Evolutionary conservation across 1,140 invertebrate species (phyloP), one percentile per base, ranked within the genome.

Genomic region (Leucophenga varia): DNA sequence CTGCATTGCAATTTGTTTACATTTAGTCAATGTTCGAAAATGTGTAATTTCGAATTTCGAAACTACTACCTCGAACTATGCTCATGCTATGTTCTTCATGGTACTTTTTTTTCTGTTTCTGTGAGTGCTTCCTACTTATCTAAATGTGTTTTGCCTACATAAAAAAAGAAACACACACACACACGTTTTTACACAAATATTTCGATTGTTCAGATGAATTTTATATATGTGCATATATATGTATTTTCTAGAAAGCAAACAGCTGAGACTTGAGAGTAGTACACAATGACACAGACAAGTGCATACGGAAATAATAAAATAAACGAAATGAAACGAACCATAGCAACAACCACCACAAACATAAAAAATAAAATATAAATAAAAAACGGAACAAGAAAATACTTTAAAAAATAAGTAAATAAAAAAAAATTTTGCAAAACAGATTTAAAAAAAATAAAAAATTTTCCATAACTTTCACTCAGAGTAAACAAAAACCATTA

Each of bases 41-140:
- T 38, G 45, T 65, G 55, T 65, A 67, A 67, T 67, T 67, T 59
- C 61, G 56, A 67, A 67, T 63, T 67, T 57, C 49, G 49, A 59
- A 68, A 54, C 68, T 63, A n/a, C n/a, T n/a, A 53, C 55, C 49
- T 49, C 54, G 52, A 46, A 37, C 31, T 21, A 54, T 45, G 51
- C 55, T 48, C 56, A 56, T 53, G 32, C 43, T 39, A 19, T 59
- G 63, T 43, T 56, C 45, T 63, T 61, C 49, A 50, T 55, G 56
- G 56, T 52, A 40, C n/a, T n/a, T n/a, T n/a, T n/a, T n/a, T n/a
- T n/a, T n/a, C n/a, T 32, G 43, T 57, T 56, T 54, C 46, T 49
- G 52, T 52, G 42, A 43, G 44, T 40, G 59, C 64, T 68, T 67
- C 63, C 63, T 67, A 64, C 52, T 67, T 64, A 61, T 52, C 64